Percentiles rank a stretch among this genome's conserved stretches.
phyloP scores from a whole-genome alignment of 2,113 vertebrate species.

The Ellobius talpinus region DNA sequence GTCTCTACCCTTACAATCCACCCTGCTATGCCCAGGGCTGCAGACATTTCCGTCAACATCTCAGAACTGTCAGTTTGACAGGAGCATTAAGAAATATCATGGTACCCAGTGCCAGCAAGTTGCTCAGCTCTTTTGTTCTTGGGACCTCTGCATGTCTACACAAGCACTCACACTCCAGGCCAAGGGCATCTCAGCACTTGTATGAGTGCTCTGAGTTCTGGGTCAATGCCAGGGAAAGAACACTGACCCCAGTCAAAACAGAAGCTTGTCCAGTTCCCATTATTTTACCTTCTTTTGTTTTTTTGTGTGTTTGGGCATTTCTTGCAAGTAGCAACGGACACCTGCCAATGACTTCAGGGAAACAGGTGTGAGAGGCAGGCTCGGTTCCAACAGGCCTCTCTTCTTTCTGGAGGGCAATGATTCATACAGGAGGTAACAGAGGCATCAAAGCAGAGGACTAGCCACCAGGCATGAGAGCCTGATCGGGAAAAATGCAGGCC shows the following conservation, averaged over 20 bases:
- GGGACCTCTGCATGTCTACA: neutral
- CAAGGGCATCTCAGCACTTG: neutral
- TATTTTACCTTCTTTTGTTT: conserved; percentile 57
- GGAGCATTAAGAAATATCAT: neutral
- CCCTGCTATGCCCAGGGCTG: neutral
- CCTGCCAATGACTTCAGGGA: conserved; percentile 53
- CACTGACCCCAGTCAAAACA: neutral
- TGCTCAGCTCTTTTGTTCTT: conserved; percentile 12
- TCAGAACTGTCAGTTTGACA: neutral
- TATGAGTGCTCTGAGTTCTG: conserved; percentile 24
- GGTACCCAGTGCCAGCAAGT: neutral
- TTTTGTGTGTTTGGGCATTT: conserved; percentile 53
- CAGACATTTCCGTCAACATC: neutral
- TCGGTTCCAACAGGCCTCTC: neutral
- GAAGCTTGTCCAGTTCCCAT: neutral
- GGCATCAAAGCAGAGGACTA: fast-evolving
- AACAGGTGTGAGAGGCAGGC: conserved; percentile 32
- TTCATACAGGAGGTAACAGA: no score
- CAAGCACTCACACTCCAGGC: neutral
- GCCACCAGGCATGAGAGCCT: fast-evolving
- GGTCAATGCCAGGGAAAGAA: neutral
- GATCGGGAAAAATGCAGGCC: neutral
- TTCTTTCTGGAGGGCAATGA: neutral
- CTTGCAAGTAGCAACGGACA: conserved; percentile 25
- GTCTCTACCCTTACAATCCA: neutral